Conservation (phyloP, 2,797 vertebrate species). For the Neosalanx taihuensis region DNA sequence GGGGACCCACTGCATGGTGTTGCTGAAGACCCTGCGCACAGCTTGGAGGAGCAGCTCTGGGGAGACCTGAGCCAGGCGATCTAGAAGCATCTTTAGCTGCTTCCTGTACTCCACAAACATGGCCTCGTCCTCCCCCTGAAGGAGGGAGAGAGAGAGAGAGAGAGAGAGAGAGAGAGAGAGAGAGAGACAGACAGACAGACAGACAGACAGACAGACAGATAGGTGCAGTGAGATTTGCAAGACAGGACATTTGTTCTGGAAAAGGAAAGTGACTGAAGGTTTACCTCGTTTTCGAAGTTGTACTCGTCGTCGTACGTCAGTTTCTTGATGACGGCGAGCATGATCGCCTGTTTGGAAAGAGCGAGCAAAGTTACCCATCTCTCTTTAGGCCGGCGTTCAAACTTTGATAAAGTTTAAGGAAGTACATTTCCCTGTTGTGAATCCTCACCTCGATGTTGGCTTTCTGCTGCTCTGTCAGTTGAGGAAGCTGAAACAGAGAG, state of each 20-base stretch:
- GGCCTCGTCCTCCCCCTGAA: slow-evolving; percentile 96
- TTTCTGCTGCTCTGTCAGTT: slow-evolving; percentile 91
- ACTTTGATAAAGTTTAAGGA: not conserved
- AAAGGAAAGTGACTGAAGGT: not conserved
- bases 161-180: not conserved
- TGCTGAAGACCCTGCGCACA: slow-evolving; percentile 87
- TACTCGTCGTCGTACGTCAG: slow-evolving; percentile 98
- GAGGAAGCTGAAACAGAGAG: slow-evolving; percentile 75
- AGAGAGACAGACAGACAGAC: not conserved
- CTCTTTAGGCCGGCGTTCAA: too few relatives aligned
- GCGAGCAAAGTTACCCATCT: not conserved
- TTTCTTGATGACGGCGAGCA: slow-evolving; percentile 98
- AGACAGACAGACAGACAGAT: not conserved
- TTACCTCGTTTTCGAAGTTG: slow-evolving; percentile 98
- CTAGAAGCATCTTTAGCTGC: slow-evolving; percentile 93
- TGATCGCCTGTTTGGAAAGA: slow-evolving; percentile 78
- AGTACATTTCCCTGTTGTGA: not conserved
- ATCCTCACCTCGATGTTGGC: slow-evolving; percentile 85
- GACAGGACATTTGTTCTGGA: too few relatives aligned
- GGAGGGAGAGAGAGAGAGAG: not conserved
- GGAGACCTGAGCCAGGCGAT: slow-evolving; percentile 94
- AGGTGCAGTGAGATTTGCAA: not conserved
- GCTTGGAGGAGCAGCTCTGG: slow-evolving; percentile 91
- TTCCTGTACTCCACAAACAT: slow-evolving; percentile 99
- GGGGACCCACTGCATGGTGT: slow-evolving; percentile 79